phyloP scores from a whole-genome alignment of 2,797 vertebrate species.

The Gambelia wislizenii region DNA sequence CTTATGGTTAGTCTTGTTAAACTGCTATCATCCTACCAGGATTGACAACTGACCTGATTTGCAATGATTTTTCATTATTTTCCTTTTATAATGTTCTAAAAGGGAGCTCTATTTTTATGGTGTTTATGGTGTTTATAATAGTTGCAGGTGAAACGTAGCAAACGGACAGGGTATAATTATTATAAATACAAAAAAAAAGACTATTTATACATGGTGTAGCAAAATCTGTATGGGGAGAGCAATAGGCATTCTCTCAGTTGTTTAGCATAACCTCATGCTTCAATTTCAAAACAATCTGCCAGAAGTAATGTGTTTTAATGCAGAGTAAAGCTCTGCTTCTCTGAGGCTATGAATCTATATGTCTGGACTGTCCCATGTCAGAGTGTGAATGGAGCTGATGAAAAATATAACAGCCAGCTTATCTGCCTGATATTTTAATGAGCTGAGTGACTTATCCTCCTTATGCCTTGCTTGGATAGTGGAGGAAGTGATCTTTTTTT shows the following conservation, averaged over 20 bases:
- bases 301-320: not conserved
- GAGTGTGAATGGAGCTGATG: not conserved
- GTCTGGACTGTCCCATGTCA: not conserved
- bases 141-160: not conserved
- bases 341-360: not conserved
- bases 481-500: not conserved
- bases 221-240: not conserved
- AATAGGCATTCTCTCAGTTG: not conserved
- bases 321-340: not conserved
- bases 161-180: not conserved
- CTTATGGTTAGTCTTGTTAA: constrained; percentile 84
- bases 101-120: not conserved
- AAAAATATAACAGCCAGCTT: not conserved
- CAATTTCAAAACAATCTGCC: not conserved
- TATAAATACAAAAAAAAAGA: not conserved
- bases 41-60: not conserved
- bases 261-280: not conserved
- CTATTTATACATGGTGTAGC: too few species aligned
- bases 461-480: not conserved
- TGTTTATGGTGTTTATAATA: not conserved
- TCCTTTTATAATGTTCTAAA: not conserved
- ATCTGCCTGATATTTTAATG: not conserved
- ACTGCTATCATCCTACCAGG: not conserved
- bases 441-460: not conserved
- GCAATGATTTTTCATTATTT: not conserved